These are phyloP conservation scores for Motacilla alba DNA, from an alignment of 2,113 vertebrate genomes.

Conservation along the genomic window DNA sequence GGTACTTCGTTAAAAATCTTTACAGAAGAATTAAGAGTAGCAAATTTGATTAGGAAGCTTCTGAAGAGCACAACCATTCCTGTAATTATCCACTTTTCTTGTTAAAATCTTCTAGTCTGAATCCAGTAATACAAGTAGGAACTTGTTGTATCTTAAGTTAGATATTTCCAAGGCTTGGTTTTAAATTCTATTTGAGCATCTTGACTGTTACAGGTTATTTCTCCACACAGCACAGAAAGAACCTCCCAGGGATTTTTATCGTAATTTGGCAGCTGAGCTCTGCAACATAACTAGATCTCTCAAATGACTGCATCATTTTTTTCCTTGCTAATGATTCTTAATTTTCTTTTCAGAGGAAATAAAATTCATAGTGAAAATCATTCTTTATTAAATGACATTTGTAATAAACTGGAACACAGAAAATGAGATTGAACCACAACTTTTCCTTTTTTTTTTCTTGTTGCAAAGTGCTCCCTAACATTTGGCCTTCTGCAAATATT, in stretches of 20 bases:
- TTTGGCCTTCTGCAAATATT: not conserved
- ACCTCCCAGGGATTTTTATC: not conserved
- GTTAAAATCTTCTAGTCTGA: not conserved
- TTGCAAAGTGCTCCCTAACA: not conserved
- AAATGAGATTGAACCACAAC: not conserved
- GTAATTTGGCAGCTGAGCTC: conserved; percentile 7
- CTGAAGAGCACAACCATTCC: not conserved
- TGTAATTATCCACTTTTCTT: not conserved
- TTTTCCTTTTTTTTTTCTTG: not conserved
- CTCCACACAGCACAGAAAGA: not conserved
- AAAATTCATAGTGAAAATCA: conserved; percentile 16
- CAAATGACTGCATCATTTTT: not conserved
- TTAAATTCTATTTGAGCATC: not conserved
- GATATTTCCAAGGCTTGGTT: not conserved
- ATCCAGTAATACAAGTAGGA: not conserved
- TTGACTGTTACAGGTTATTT: not conserved
- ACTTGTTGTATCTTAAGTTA: not conserved
- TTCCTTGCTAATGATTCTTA: not conserved
- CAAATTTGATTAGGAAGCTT: not conserved
- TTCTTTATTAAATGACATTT: conserved; percentile 20
- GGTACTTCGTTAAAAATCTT: not conserved
- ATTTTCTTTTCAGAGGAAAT: conserved; percentile 30
- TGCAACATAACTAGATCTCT: conserved; percentile 12
- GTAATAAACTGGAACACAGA: not conserved
- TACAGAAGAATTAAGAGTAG: not conserved